Conservation (phyloP, 2,113 vertebrate species). For the Saimiri boliviensis region DNA sequence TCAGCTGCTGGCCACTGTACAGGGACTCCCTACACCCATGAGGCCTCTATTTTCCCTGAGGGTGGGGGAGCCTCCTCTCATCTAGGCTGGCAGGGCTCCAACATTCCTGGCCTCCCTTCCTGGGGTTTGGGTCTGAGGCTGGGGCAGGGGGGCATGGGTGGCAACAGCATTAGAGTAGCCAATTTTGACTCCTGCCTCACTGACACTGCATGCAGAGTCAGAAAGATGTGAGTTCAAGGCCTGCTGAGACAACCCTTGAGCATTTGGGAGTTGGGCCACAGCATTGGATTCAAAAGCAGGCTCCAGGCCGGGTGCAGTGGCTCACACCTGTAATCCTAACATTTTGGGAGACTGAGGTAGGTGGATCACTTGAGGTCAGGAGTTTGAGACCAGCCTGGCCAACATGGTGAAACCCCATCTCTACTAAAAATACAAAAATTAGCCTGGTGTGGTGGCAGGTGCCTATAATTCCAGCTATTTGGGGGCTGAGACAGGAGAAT, state of each 20-base stretch:
- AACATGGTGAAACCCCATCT: too few species aligned
- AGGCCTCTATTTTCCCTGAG: not conserved
- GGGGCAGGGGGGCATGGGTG: not conserved
- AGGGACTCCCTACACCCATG: not conserved
- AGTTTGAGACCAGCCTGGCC: too few species aligned
- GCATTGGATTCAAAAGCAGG: not conserved
- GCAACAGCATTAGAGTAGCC: not conserved
- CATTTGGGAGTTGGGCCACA: not conserved
- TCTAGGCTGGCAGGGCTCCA: not conserved
- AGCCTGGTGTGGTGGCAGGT: too few species aligned
- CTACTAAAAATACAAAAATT: too few species aligned
- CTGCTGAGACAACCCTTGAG: not conserved
- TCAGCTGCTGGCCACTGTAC: not conserved
- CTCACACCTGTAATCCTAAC: too few species aligned
- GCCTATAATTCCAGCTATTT: too few species aligned
- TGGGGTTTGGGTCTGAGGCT: not conserved
- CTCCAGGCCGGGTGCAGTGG: not conserved
- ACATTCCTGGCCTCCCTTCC: not conserved
- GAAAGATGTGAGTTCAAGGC: not conserved
- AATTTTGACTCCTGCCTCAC: not conserved
- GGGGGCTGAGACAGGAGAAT: too few species aligned
- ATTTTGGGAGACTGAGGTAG: too few species aligned
- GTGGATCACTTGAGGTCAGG: too few species aligned
- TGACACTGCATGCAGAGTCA: not conserved
- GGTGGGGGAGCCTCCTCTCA: not conserved